Evolutionary conservation across 2,113 vertebrate species (phyloP).

Genomic region (Forbesichthys agassizii): DNA sequence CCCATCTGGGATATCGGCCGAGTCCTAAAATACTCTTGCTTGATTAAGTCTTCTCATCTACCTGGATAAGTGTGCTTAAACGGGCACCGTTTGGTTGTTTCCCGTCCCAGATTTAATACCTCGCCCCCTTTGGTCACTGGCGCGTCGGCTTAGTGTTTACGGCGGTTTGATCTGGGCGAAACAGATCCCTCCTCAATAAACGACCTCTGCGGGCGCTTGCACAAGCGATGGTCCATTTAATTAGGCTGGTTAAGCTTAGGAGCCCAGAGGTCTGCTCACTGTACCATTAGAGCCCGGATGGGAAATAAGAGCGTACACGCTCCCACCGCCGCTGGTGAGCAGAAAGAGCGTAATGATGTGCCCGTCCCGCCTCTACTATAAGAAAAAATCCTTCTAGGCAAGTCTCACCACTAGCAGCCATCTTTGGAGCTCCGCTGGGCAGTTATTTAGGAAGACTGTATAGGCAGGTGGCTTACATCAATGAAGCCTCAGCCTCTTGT

Average conservation of each 20-base stretch:
- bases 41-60: slow-evolving; percentile 72
- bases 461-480: too few species aligned
- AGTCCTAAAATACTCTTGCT: slow-evolving; percentile 68
- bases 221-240: slow-evolving; percentile 72
- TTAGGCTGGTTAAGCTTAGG: slow-evolving; percentile 72
- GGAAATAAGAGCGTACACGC: slow-evolving; percentile 61
- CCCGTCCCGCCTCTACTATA: slow-evolving; percentile 36
- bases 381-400: slow-evolving; percentile 22
- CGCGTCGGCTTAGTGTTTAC: slow-evolving; percentile 56
- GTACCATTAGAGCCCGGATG: slow-evolving; percentile 66
- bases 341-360: slow-evolving; percentile 69
- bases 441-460: too few species aligned
- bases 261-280: slow-evolving; percentile 70
- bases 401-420: too few species aligned
- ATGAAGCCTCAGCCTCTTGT: too few species aligned
- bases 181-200: slow-evolving; percentile 67
- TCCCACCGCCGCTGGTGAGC: slow-evolving; percentile 55
- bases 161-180: slow-evolving; percentile 62
- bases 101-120: slow-evolving; percentile 59
- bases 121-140: slow-evolving; percentile 29
- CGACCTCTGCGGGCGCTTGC: slow-evolving; percentile 65
- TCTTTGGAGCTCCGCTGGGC: too few species aligned
- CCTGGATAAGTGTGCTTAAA: slow-evolving; percentile 70
- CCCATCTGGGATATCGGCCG: slow-evolving; percentile 63
- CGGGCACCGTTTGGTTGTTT: slow-evolving; percentile 61